Evolutionary conservation across 2,888 invertebrate species (phyloP).

Genomic region (Chloroclysta siterata): DNA sequence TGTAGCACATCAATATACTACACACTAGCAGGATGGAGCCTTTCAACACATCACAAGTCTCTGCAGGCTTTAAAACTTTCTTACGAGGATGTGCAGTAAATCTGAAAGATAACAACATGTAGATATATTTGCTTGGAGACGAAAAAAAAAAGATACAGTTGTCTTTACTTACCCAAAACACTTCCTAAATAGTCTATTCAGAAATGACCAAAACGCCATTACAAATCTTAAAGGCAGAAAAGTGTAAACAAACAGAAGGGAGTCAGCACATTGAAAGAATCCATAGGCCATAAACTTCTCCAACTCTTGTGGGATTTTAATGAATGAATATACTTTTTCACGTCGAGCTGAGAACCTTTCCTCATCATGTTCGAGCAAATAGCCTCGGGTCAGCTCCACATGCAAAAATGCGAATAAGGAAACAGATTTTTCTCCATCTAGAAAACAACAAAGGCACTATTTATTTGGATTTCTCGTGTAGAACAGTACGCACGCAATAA

Average conservation of each 20-base stretch:
- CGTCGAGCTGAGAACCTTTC: slow-evolving; percentile 96
- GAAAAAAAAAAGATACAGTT: not conserved
- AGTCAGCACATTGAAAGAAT: slow-evolving; percentile 98
- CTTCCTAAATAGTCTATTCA: slow-evolving; percentile 89
- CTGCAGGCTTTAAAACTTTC: slow-evolving; percentile 91
- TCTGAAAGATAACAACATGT: slow-evolving; percentile 54
- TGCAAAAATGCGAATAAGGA: slow-evolving; percentile 89
- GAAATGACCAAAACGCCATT: slow-evolving; percentile 92
- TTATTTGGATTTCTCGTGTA: not conserved
- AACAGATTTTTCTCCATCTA: slow-evolving; percentile 72
- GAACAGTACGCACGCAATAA: not conserved
- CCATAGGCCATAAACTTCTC: slow-evolving; percentile 97
- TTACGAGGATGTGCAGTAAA: slow-evolving; percentile 69
- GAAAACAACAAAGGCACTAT: slow-evolving; percentile 37
- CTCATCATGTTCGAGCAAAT: slow-evolving; percentile 97
- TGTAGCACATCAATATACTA: slow-evolving; percentile 93
- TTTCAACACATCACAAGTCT: slow-evolving; percentile 98
- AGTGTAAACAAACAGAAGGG: slow-evolving; percentile 98
- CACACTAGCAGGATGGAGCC: slow-evolving; percentile 94
- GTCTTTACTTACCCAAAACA: slow-evolving; percentile 87
- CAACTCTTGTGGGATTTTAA: slow-evolving; percentile 96
- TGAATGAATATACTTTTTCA: slow-evolving; percentile 98
- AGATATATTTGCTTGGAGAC: not conserved
- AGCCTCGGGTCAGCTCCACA: slow-evolving; percentile 96
- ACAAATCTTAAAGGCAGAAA: slow-evolving; percentile 97